Evolutionary conservation across 1,140 invertebrate genomes (phyloP), one percentile per base, ranked within the genome.

Genomic region (Drosophila virilis): DNA sequence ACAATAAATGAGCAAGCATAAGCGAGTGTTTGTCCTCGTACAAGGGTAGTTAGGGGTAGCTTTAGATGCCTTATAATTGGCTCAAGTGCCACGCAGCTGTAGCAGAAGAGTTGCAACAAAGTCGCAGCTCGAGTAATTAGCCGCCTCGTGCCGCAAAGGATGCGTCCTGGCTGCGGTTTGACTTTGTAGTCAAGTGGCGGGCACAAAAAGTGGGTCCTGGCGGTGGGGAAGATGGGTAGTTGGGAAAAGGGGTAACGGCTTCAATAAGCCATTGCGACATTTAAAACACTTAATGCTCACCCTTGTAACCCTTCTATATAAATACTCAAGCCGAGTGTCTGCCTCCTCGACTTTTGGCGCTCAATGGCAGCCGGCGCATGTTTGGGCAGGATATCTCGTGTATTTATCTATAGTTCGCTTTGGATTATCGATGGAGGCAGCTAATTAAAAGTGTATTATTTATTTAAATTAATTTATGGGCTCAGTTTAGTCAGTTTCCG

Each of bases 381-480:
- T 12, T 32, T 50, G 5, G 42, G 13, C 37, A 40, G 22, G 13
- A 42, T 6, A n/a, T 43, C 15, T 43, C 35, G 60, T 52, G 42
- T 57, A 15, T 68, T 64, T 50, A 55, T 51, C 55, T 61, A 40
- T 64, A 74, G 58, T 81, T 80, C 17, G 74, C 66, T n/a, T 78
- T 51, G 66, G 15, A 33, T 17, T 66, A 68, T 66, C 55, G 80
- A 65, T 58, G 50, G 38, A 60, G 45, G 64, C 60, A 89, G 84
- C 85, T 89, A 89, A 89, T 89, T 89, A 89, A 89, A 89, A 89
- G 80, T 78, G 67, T 78, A 89, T 89, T 89, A 89, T 80, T 89
- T 89, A 84, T 76, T 51, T 50, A 69, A 84, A 84, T 75, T 75
- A 86, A 89, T 89, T 89, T 89, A 89, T 74, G 84, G 73, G 35